These are phyloP conservation scores for Forbesichthys papilliferus DNA, from an alignment of 2,113 vertebrate genomes.

Conservation along the genomic window DNA sequence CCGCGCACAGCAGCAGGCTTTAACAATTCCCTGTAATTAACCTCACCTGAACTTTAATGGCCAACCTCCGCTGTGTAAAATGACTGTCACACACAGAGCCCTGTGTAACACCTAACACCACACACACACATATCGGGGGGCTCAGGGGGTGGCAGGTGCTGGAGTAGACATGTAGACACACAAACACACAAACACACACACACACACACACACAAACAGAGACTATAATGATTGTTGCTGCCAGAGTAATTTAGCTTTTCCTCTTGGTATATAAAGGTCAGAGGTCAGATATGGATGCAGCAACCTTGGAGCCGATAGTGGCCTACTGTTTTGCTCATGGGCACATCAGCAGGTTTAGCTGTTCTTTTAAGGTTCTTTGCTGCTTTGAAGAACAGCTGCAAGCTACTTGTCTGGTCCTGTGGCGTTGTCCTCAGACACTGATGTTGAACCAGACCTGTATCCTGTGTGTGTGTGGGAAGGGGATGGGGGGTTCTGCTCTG, in stretches of 20 bases:
- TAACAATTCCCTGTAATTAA: constrained; percentile 79
- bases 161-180: background rate
- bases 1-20: constrained; percentile 63
- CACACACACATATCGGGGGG: constrained; percentile 36
- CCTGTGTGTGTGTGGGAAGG: constrained; percentile 42
- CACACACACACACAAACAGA: too few relatives aligned
- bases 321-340: background rate
- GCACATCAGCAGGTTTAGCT: constrained; percentile 10
- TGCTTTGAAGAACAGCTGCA: constrained; percentile 61
- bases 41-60: constrained; percentile 79
- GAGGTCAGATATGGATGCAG: background rate
- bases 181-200: too few relatives aligned
- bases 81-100: constrained; percentile 73
- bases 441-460: constrained; percentile 40
- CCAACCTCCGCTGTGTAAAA: constrained; percentile 70
- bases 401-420: constrained; percentile 39
- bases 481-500: constrained; percentile 31
- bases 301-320: background rate
- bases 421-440: constrained; percentile 8
- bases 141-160: background rate
- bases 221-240: constrained; percentile 10
- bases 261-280: background rate
- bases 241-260: too few relatives aligned
- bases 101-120: constrained; percentile 70
- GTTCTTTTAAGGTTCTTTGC: constrained; percentile 31